These are phyloP conservation scores for Tolypeutes matacus DNA, from an alignment of 2,797 vertebrate genomes.

Conservation along the genomic window DNA sequence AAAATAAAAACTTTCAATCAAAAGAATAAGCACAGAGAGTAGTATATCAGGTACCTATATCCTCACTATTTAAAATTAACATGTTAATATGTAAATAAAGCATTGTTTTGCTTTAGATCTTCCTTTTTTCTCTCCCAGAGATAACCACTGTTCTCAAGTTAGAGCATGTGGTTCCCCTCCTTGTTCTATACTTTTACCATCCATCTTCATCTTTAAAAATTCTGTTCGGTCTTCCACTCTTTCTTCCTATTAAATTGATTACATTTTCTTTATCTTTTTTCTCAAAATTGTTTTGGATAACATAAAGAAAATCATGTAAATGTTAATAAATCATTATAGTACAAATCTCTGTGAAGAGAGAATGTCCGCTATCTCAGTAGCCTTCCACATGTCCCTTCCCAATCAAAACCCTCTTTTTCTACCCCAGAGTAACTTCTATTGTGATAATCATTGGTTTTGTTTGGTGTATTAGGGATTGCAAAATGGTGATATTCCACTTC, in stretches of 20 bases:
- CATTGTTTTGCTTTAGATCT: constrained; percentile 6
- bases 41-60: neutral
- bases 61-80: neutral
- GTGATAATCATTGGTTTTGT: neutral
- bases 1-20: neutral
- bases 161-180: neutral
- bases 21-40: neutral
- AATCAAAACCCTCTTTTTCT: neutral
- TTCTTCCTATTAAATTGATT: neutral
- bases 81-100: neutral
- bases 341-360: neutral
- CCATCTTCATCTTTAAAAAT: neutral
- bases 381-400: neutral
- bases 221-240: neutral
- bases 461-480: neutral
- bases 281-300: neutral
- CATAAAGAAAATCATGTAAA: constrained; percentile 7
- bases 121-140: neutral
- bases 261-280: neutral
- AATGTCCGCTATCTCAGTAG: neutral
- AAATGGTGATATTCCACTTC: neutral
- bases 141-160: neutral
- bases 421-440: neutral
- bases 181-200: neutral
- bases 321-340: neutral